Evolutionary conservation across 2,797 vertebrate species (phyloP).

Genomic region (Hylomyscus alleni): DNA sequence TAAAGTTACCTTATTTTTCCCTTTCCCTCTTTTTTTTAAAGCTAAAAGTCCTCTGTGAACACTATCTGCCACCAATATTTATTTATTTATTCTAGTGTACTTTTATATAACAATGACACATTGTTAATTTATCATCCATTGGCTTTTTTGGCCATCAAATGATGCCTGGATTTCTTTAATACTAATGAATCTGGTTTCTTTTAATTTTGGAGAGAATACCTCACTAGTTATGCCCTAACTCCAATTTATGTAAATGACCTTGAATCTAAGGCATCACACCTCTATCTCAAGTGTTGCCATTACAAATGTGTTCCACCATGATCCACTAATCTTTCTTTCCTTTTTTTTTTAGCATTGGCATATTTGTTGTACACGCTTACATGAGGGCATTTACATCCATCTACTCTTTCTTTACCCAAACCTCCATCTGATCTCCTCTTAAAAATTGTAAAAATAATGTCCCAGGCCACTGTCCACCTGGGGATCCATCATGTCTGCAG

Average conservation of each 20-base stretch:
- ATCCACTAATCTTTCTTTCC: not conserved
- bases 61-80: not conserved
- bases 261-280: not conserved
- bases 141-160: not conserved
- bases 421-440: not conserved
- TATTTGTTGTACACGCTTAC: not conserved
- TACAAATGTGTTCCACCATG: too few species aligned
- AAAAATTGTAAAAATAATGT: slow-evolving; percentile 4
- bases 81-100: not conserved
- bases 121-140: not conserved
- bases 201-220: not conserved
- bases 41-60: not conserved
- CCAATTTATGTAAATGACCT: not conserved
- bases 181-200: not conserved
- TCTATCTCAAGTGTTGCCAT: not conserved
- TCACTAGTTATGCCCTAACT: too few species aligned
- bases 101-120: not conserved
- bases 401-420: not conserved
- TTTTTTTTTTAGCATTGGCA: not conserved
- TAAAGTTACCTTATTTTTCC: not conserved
- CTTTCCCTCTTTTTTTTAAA: not conserved
- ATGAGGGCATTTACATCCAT: not conserved
- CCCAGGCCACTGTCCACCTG: too few species aligned
- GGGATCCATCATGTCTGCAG: too few species aligned
- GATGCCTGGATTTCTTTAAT: not conserved